A percentile compares a stretch with the other conserved stretches of the same genome.
Evolutionary conservation across 2,797 vertebrate species (phyloP).

Genomic region (Acrossocheilus wenchowensis): DNA sequence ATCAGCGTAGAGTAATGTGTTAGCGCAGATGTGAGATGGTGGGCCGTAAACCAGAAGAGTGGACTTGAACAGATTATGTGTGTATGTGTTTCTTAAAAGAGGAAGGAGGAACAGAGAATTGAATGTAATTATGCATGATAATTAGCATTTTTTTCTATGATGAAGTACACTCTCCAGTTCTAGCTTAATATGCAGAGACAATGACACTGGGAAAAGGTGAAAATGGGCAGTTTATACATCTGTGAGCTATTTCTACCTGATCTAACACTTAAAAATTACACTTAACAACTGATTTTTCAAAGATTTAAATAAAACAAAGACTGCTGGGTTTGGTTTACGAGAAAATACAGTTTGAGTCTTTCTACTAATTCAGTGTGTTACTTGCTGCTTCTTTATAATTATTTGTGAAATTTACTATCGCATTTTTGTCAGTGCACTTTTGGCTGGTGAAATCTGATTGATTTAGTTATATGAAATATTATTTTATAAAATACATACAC

Average conservation of each 20-base stretch:
- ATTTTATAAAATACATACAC: too few relatives aligned
- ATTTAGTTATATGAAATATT: too few relatives aligned
- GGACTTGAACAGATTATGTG: slow-evolving; percentile 6
- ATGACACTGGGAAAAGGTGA: neutral
- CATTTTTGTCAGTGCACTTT: neutral
- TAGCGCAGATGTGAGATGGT: slow-evolving; percentile 20
- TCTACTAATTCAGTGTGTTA: neutral
- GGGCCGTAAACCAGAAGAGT: slow-evolving; percentile 10
- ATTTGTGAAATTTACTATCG: neutral
- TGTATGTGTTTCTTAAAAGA: slow-evolving; percentile 11
- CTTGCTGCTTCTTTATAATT: neutral
- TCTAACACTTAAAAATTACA: neutral
- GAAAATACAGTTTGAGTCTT: neutral
- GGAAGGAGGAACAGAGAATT: neutral
- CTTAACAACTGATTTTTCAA: neutral
- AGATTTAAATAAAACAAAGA: neutral
- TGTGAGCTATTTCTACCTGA: neutral
- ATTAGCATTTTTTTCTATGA: neutral
- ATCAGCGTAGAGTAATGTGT: slow-evolving; percentile 23
- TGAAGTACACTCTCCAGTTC: neutral
- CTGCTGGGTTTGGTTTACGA: neutral
- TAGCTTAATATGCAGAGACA: neutral
- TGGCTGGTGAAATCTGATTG: neutral
- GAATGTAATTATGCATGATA: neutral
- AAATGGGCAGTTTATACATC: neutral